Evolutionary conservation across 53 echinoderm and acorn worm species (phyloP).

Genomic region (Holothuria scabra): DNA sequence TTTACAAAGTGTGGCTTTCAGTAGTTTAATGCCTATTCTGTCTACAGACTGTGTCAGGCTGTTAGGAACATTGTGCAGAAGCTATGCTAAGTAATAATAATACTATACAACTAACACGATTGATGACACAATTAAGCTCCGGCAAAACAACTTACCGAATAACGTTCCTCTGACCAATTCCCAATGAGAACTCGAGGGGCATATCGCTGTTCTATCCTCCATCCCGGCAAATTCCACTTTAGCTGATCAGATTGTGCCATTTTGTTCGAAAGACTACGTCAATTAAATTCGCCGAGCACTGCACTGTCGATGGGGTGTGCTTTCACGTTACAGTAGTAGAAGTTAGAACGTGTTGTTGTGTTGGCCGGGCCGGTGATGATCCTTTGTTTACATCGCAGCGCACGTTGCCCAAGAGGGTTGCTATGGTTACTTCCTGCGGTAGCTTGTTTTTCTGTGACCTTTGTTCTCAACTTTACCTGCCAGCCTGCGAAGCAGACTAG

Average conservation of each 20-base stretch:
- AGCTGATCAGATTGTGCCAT: slow-evolving; percentile 92
- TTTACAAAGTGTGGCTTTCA: no score
- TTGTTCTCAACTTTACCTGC: no score
- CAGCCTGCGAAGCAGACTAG: no score
- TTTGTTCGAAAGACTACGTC: slow-evolving; percentile 17
- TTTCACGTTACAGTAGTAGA: no score
- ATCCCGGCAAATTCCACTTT: slow-evolving; percentile 89
- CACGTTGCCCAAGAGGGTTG: slow-evolving; percentile 3
- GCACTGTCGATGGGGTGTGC: neutral
- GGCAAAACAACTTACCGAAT: slow-evolving; percentile 62
- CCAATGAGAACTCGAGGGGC: slow-evolving; percentile 79
- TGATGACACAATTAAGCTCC: no score
- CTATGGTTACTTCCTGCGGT: slow-evolving; percentile 32
- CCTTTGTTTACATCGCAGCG: neutral
- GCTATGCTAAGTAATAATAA: neutral
- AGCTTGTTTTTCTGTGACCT: neutral
- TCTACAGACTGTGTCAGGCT: neutral
- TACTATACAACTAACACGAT: no score
- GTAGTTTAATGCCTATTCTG: no score
- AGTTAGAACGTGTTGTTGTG: neutral
- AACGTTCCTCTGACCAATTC: slow-evolving; percentile 91
- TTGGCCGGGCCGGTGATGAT: neutral
- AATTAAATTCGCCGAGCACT: no score
- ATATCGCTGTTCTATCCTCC: slow-evolving; percentile 94
- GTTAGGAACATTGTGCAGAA: neutral